Percentiles rank a stretch among this genome's conserved stretches.
Conservation (phyloP, 2,888 invertebrate species). For the Pachycephus smyrnensis region DNA sequence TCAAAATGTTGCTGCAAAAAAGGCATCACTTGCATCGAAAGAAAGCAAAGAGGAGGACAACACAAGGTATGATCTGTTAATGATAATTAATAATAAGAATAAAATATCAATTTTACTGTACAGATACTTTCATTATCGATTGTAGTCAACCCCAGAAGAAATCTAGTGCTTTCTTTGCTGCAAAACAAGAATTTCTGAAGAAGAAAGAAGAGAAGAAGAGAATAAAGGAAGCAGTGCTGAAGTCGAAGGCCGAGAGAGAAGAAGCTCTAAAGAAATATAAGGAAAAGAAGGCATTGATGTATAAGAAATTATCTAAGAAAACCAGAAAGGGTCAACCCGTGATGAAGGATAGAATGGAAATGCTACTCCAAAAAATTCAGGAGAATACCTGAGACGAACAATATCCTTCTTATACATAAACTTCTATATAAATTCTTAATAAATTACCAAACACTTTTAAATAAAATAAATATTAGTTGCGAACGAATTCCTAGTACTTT, state of each 20-base stretch:
- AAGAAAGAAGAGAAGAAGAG: slow-evolving; percentile 71
- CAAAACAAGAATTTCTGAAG: slow-evolving; percentile 70
- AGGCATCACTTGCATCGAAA: slow-evolving; percentile 16
- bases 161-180: slow-evolving; percentile 69
- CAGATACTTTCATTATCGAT: background rate
- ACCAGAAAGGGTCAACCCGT: slow-evolving; percentile 87
- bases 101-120: background rate
- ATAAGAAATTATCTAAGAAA: slow-evolving; percentile 80
- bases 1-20: slow-evolving; percentile 56
- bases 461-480: background rate
- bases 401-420: background rate
- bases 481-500: background rate
- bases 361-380: slow-evolving; percentile 83
- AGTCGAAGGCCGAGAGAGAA: slow-evolving; percentile 71
- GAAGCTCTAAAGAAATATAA: slow-evolving; percentile 77
- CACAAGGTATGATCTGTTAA: background rate
- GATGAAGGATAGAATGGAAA: slow-evolving; percentile 84
- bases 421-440: background rate
- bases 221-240: slow-evolving; percentile 68
- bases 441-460: background rate
- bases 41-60: slow-evolving; percentile 27
- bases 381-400: slow-evolving; percentile 47
- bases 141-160: slow-evolving; percentile 38
- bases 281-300: slow-evolving; percentile 77
- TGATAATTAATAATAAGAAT: background rate